Evolutionary conservation across 1,140 invertebrate genomes (phyloP), one percentile per base, ranked within the genome.

Genomic region (Drosophila subpulchrella): DNA sequence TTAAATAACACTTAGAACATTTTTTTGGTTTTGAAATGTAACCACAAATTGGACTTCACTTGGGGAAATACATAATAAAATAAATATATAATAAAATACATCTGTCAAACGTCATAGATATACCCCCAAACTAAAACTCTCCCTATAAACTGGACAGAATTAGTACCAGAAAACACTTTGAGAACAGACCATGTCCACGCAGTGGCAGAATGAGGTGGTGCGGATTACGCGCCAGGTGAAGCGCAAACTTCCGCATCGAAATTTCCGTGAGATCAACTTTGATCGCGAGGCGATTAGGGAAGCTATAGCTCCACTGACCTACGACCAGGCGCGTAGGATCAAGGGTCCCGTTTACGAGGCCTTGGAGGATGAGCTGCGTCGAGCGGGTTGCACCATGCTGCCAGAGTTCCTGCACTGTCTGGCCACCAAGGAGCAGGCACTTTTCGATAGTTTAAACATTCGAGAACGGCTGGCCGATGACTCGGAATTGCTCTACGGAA

Each of bases 181-280:
- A 7, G 1, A 12, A 0, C 20, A 1, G 11, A 7, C 4, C 27
- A 71, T 34, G 32, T 63, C 78, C 48, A 60, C 46, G 24, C 59
- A 75, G 6, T 50, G 66, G 6, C 79, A 73, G 15, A 77, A 86
- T 27, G 75, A 82, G 34, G 50, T 71, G n/a, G 41, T 44, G 17
- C 70, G 75, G 24, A 82, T 86, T 6, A 46, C 60, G 41, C 70
- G 75, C 6, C 46, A 78, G 41, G 71, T 86, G 11, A 61, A 54
- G 38, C 63, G 75, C n/a, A 86, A 86, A 2, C 20, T 82, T 2
- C 84, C 84, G 0, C 74, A 80, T 27, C 84, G 84, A 38, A 56
- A 71, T 32, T 88, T 88, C 12, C 84, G 84, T 7, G 77, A 89
- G 15, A 71, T 91, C 20, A 75, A 56, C 44, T 91, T 91, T 12